Conservation (phyloP, 1,140 invertebrate genomes). For the Trichonephila clavata region DNA sequence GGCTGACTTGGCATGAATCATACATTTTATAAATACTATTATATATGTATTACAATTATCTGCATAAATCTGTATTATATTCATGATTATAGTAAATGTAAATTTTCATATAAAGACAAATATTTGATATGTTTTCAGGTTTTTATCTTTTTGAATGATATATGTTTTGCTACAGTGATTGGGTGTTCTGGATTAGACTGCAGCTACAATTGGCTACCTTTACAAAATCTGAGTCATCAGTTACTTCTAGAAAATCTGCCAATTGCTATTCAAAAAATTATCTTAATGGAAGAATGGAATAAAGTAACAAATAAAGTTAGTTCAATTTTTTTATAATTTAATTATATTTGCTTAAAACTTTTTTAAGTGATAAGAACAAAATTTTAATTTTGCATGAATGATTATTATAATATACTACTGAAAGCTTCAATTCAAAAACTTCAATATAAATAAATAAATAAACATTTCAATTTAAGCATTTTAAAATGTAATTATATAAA, state of each 20-base stretch:
- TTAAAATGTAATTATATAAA: too few relatives aligned
- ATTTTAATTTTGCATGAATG: too few relatives aligned
- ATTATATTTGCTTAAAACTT: too few relatives aligned
- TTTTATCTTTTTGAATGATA: slow-evolving; percentile 56
- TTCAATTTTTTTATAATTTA: not conserved
- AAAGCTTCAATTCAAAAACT: too few relatives aligned
- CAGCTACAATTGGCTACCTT: slow-evolving; percentile 59
- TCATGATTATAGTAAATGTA: not conserved
- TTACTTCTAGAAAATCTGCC: slow-evolving; percentile 59
- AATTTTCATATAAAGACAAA: not conserved
- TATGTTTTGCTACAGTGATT: slow-evolving; percentile 57
- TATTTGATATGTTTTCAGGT: slow-evolving; percentile 29
- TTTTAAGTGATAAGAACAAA: too few relatives aligned
- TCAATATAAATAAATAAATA: too few relatives aligned
- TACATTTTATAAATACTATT: too few relatives aligned
- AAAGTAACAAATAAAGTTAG: slow-evolving; percentile 51
- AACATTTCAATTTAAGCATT: too few relatives aligned
- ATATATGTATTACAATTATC: too few relatives aligned
- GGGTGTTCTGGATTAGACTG: slow-evolving; percentile 65
- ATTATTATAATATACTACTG: too few relatives aligned
- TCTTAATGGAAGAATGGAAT: slow-evolving; percentile 24
- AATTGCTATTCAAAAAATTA: slow-evolving; percentile 35
- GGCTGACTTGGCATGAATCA: too few relatives aligned
- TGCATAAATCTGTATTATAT: too few relatives aligned
- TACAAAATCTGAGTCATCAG: slow-evolving; percentile 47